Evolutionary conservation across 2,113 vertebrate species (phyloP), one percentile per base, ranked within the genome.

Genomic region (Oceanites oceanicus): DNA sequence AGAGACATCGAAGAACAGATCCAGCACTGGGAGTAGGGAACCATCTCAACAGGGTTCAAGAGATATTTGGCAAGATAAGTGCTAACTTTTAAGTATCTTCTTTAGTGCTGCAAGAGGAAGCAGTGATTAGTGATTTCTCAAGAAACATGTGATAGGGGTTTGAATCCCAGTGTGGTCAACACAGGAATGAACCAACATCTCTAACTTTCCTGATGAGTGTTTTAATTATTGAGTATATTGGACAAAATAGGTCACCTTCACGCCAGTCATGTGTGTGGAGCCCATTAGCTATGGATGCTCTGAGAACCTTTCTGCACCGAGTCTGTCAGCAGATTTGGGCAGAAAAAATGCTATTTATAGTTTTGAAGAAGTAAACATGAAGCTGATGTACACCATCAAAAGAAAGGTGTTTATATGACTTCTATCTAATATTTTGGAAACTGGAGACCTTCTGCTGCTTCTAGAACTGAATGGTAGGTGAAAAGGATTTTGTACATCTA

Each of bases 1-100:
- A 81, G 7, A 86, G 13, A 23, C 7, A 40, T 63, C 58, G 50
- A 49, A 55, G 19, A 81, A 53, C 7, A 81, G 38, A 15, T 56
- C 52, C 70, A 78, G 38, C 61, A 63, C 20, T 42, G 32, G 6
- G n/a, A 84, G 55, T 7, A 65, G 11, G 14, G 19, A 85, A 67
- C 1, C 0, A 20, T 68, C 20, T 59, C 32, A 63, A n/a, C 0
- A 1, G 11, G 7, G 34, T 58, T 82, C 52, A n/a, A 50, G 17
- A 76, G 32, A 71, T 7, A 17, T 36, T 87, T 36, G 62, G 13
- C 30, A 87, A 36, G 18, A 3, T 18, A 40, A 44, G 11, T 29
- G 19, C 9, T 25, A 36, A 10, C 6, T 76, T 70, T 94, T 76
- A 58, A 38, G 25, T 29, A 53, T 36, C 26, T 75, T 56, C n/a